These are phyloP conservation scores for Taenioides sp. DNA, from an alignment of 2,797 vertebrate species.

Conservation along the genomic window DNA sequence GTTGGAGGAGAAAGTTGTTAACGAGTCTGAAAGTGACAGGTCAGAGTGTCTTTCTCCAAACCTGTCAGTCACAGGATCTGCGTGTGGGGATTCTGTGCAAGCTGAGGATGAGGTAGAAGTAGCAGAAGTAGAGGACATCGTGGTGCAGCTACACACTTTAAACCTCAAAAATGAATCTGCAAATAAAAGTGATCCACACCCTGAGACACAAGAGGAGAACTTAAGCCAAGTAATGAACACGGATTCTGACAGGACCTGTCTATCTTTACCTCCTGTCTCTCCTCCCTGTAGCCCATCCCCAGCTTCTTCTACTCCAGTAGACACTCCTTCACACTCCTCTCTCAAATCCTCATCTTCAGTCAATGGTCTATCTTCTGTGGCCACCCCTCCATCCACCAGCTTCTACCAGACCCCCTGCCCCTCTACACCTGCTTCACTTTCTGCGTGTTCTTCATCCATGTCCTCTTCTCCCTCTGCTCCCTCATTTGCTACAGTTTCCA, in stretches of 20 bases:
- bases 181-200: neutral
- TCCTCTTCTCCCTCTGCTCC: constrained; percentile 53
- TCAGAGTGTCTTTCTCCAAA: constrained; percentile 32
- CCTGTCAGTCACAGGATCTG: constrained; percentile 16
- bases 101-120: constrained; percentile 11
- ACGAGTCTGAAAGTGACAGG: constrained; percentile 25
- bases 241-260: constrained; percentile 29
- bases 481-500: neutral
- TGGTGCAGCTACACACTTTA: constrained; percentile 82
- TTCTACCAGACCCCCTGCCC: constrained; percentile 51
- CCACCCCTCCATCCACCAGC: constrained; percentile 11
- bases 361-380: constrained; percentile 14
- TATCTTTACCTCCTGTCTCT: constrained; percentile 30
- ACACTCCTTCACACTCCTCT: constrained; percentile 5
- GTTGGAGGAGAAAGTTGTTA: constrained; percentile 42
- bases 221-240: constrained; percentile 62
- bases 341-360: constrained; percentile 33
- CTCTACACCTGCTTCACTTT: constrained; percentile 57
- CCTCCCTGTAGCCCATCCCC: constrained; percentile 27
- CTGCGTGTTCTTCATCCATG: constrained; percentile 38
- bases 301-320: neutral
- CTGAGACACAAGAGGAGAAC: constrained; percentile 41
- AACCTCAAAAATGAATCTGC: constrained; percentile 67
- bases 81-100: constrained; percentile 25
- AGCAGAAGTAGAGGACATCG: constrained; percentile 32